These are phyloP conservation scores for Poeciliopsis infans DNA, from an alignment of 2,797 vertebrate species.

Conservation along the genomic window DNA sequence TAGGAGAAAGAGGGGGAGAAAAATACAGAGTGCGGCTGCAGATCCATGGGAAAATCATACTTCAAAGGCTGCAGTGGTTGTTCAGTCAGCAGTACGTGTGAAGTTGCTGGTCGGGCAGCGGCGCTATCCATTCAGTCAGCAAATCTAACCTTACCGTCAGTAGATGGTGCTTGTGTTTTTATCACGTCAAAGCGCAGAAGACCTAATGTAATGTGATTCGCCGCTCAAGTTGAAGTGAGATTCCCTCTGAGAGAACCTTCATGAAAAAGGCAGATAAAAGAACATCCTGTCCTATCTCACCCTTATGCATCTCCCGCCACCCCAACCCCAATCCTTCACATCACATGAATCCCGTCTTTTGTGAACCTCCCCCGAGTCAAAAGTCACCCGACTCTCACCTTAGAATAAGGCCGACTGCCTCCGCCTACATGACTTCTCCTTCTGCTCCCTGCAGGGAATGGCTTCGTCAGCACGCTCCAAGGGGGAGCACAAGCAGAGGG, in stretches of 20 bases:
- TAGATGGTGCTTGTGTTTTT: constrained; percentile 45
- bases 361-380: constrained; percentile 10
- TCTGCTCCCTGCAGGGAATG: constrained; percentile 86
- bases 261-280: constrained; percentile 61
- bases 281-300: constrained; percentile 59
- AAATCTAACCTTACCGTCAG: constrained; percentile 67
- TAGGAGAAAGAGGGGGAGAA: background rate
- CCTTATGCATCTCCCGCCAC: constrained; percentile 73
- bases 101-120: constrained; percentile 58
- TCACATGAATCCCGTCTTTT: background rate
- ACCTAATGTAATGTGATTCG: constrained; percentile 52
- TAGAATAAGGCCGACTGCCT: constrained; percentile 26
- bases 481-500: constrained; percentile 97
- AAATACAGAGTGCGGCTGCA: constrained; percentile 31
- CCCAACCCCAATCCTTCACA: background rate
- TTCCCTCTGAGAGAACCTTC: constrained; percentile 59
- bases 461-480: constrained; percentile 95
- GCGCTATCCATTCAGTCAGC: constrained; percentile 68
- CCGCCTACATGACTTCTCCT: constrained; percentile 59
- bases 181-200: constrained; percentile 52
- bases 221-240: constrained; percentile 37
- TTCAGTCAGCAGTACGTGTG: constrained; percentile 65
- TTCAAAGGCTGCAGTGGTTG: constrained; percentile 66
- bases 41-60: constrained; percentile 64
- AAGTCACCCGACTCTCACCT: constrained; percentile 47